These are phyloP conservation scores for Emmelina monodactyla DNA, from an alignment of 2,888 invertebrate species.

Conservation along the genomic window DNA sequence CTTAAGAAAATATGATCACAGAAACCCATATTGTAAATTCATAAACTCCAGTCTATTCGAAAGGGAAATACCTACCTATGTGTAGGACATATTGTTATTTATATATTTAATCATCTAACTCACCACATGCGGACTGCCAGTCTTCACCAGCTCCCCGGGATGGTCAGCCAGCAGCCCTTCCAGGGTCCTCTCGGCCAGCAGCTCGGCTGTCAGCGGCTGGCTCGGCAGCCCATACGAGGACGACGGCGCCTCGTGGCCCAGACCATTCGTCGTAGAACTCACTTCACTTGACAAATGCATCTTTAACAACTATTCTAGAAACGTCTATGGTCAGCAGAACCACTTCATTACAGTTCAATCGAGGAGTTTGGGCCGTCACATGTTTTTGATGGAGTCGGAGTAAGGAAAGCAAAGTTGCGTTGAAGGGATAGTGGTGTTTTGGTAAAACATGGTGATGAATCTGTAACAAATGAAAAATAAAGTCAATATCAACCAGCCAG, in stretches of 20 bases:
- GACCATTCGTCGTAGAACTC: slow-evolving; percentile 71
- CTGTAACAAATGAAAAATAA: not conserved
- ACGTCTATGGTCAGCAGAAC: slow-evolving; percentile 18
- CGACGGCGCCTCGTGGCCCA: slow-evolving; percentile 56
- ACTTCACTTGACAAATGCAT: slow-evolving; percentile 86
- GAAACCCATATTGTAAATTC: slow-evolving; percentile 4
- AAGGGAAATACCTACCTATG: no score
- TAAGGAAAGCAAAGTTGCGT: no score
- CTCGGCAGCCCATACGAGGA: slow-evolving; percentile 57
- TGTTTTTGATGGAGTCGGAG: no score
- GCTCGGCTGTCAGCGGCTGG: slow-evolving; percentile 78
- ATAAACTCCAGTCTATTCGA: no score
- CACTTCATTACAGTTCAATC: slow-evolving; percentile 18
- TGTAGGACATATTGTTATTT: no score
- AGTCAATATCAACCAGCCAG: not conserved
- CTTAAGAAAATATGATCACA: slow-evolving; percentile 1
- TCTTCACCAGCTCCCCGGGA: slow-evolving; percentile 91
- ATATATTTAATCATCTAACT: no score
- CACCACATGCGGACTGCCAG: slow-evolving; percentile 94
- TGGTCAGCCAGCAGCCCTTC: slow-evolving; percentile 88
- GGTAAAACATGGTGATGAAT: not conserved
- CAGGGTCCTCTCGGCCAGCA: slow-evolving; percentile 82
- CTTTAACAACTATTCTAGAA: slow-evolving; percentile 22
- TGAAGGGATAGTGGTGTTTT: not conserved
- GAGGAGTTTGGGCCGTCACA: slow-evolving; percentile 16